Conservation (phyloP, 1,140 invertebrate species). For the Drosophila biarmipes region DNA sequence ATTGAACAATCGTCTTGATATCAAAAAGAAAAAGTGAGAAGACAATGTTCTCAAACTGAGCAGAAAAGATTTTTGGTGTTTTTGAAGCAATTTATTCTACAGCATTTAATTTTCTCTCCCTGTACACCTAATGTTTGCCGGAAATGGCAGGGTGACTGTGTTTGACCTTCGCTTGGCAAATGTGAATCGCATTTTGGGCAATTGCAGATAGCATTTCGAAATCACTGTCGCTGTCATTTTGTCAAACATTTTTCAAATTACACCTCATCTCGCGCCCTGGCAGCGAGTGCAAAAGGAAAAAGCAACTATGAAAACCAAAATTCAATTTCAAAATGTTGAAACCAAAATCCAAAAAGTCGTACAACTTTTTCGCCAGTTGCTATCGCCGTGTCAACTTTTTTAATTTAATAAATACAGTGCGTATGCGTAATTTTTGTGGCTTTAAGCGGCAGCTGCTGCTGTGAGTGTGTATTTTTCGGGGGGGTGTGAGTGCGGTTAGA, state of each 20-base stretch:
- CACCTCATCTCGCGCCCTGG: conserved; percentile 16
- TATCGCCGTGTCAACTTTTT: conserved; percentile 62
- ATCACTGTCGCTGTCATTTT: conserved; percentile 41
- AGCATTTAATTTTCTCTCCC: neutral
- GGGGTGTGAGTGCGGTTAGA: conserved; percentile 40
- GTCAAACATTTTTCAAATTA: conserved; percentile 52
- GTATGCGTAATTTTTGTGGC: conserved; percentile 74
- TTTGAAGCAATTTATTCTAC: too few relatives aligned
- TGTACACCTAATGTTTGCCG: conserved; percentile 1
- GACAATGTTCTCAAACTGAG: too few relatives aligned
- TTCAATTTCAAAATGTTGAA: conserved; percentile 54
- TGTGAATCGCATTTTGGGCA: conserved; percentile 26
- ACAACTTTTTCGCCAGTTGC: conserved; percentile 45
- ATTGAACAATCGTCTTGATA: too few relatives aligned
- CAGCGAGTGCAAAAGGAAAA: neutral
- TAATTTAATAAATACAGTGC: conserved; percentile 73
- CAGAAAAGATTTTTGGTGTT: too few relatives aligned
- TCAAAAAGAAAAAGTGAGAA: too few relatives aligned
- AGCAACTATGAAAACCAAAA: conserved; percentile 33
- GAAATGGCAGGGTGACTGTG: conserved; percentile 18
- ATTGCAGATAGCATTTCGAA: conserved; percentile 19
- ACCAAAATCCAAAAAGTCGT: conserved; percentile 49
- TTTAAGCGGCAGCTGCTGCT: conserved; percentile 54
- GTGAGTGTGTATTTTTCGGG: conserved; percentile 6
- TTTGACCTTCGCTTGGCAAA: conserved; percentile 22